phyloP scores from a whole-genome alignment of 2,888 invertebrate genomes.

The Hoplodrina ambigua region DNA sequence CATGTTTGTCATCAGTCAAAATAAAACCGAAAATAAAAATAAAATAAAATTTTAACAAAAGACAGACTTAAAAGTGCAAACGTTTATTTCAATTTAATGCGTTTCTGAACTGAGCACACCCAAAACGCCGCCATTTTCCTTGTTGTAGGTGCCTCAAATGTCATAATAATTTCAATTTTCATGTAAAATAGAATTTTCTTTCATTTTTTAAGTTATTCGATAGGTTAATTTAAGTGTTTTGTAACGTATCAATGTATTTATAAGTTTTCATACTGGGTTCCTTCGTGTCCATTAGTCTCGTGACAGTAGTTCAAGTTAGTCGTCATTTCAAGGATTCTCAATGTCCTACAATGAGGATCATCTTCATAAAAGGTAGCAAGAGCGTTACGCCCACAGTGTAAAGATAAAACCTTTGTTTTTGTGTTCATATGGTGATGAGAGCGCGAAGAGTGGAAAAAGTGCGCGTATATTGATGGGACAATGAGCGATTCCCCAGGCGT shows the following conservation, averaged over 20 bases:
- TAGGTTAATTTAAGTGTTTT: conserved; percentile 73
- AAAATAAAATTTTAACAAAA: background rate
- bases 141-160: conserved; percentile 90
- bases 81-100: background rate
- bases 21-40: background rate
- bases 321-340: conserved; percentile 87
- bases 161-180: conserved; percentile 89
- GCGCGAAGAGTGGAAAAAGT: conserved; percentile 71
- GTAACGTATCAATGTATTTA: conserved; percentile 70
- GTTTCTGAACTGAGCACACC: conserved; percentile 67
- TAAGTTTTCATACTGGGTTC: conserved; percentile 71
- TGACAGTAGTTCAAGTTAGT: conserved; percentile 78
- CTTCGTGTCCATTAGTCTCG: conserved; percentile 66
- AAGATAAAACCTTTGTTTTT: conserved; percentile 68
- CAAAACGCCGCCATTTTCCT: conserved; percentile 87
- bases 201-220: conserved; percentile 83
- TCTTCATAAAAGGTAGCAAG: conserved; percentile 85
- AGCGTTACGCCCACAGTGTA: conserved; percentile 79
- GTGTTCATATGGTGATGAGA: conserved; percentile 71
- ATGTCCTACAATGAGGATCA: conserved; percentile 86
- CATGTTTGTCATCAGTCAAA: background rate
- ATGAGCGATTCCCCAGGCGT: conserved; percentile 89
- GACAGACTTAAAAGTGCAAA: background rate
- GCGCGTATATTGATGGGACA: conserved; percentile 79
- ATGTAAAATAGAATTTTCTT: conserved; percentile 84